A percentile compares a stretch with the other conserved stretches of the same genome.
phyloP scores from a whole-genome alignment of 2,888 invertebrate genomes.

The Chloromyia formosa region DNA sequence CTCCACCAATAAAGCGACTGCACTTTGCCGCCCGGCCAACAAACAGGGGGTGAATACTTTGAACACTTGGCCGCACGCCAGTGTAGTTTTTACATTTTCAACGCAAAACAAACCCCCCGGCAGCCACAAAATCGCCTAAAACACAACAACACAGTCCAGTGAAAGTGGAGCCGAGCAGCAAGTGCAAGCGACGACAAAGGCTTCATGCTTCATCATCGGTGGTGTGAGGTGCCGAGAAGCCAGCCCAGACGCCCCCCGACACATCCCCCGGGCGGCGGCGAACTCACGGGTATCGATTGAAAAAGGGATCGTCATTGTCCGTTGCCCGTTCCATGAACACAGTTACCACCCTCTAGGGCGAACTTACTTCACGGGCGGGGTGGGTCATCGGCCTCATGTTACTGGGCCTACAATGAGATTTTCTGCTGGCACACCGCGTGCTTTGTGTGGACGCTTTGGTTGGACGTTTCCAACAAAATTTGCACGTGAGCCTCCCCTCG shows the following conservation, averaged over 20 bases:
- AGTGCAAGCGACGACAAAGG: background rate
- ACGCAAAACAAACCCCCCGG: no score
- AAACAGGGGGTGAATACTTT: no score
- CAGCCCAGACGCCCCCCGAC: conserved; percentile 14
- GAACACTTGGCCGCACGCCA: no score
- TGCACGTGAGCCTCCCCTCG: conserved; percentile 7
- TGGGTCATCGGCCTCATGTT: conserved; percentile 31
- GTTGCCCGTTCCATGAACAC: background rate
- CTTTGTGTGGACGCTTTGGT: background rate
- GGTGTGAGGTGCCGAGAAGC: background rate
- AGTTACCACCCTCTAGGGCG: conserved; percentile 20
- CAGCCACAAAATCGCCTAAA: no score
- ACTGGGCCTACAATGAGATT: background rate
- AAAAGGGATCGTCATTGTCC: conserved; percentile 5
- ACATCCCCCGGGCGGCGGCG: background rate
- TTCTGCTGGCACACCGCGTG: background rate
- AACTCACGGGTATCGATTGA: background rate
- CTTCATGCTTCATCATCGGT: background rate
- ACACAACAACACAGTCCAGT: no score
- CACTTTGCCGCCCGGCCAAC: background rate
- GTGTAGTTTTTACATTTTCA: no score
- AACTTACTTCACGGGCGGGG: conserved; percentile 7
- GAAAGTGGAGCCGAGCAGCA: background rate
- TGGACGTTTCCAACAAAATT: background rate
- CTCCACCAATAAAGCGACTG: conserved; percentile 31